These are phyloP conservation scores for Beaufortia kweichowensis DNA, from an alignment of 2,113 vertebrate species.

Conservation along the genomic window DNA sequence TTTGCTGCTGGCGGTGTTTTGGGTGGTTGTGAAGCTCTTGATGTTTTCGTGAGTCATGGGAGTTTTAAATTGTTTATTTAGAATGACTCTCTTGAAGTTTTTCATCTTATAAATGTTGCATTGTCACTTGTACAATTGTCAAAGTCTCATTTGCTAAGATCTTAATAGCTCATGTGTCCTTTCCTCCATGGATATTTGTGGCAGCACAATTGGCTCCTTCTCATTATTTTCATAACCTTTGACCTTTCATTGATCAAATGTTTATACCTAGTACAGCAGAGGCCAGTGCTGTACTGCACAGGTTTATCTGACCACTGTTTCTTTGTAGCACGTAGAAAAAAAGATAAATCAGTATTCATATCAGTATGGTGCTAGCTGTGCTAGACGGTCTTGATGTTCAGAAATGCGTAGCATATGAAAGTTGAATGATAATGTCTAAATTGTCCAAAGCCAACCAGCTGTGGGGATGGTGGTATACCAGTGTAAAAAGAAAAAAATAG, in stretches of 20 bases:
- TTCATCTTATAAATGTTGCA: too few species aligned
- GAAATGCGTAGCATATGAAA: background rate
- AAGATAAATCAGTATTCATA: too few species aligned
- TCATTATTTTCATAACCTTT: constrained; percentile 58
- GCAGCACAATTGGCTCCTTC: constrained; percentile 22
- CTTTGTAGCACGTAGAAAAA: too few species aligned
- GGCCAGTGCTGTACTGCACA: background rate
- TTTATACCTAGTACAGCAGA: background rate
- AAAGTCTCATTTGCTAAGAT: too few species aligned
- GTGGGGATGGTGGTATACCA: background rate
- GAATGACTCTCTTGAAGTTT: too few species aligned
- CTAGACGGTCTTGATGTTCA: constrained; percentile 14
- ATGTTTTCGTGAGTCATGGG: constrained; percentile 12
- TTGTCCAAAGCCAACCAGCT: constrained; percentile 5
- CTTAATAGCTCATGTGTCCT: background rate
- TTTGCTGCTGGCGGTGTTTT: too few species aligned
- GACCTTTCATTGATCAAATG: constrained; percentile 23
- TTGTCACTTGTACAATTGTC: too few species aligned
- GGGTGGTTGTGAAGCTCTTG: background rate
- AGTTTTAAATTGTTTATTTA: too few species aligned
- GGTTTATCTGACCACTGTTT: background rate
- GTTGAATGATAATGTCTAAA: constrained; percentile 14
- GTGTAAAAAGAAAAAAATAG: constrained; percentile 7
- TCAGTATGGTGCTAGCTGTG: background rate
- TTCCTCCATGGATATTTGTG: background rate